Conservation (phyloP, 2,113 vertebrate genomes). For the Daboia siamensis region DNA sequence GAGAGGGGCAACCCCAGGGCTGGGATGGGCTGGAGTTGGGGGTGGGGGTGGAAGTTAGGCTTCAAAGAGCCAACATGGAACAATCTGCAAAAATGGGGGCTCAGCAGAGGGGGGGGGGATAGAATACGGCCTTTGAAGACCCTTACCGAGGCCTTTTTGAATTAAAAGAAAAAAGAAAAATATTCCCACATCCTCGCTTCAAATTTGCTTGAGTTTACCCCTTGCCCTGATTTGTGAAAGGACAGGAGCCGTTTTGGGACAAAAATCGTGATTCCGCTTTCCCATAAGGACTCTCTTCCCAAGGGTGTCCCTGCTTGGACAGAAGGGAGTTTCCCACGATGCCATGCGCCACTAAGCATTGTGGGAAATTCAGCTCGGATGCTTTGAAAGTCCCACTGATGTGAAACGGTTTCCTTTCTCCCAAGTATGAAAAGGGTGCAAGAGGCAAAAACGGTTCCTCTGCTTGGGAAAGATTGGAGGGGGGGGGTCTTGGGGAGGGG, state of each 20-base stretch:
- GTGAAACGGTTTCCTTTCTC: neutral
- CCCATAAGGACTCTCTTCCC: neutral
- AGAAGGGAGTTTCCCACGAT: neutral
- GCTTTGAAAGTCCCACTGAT: neutral
- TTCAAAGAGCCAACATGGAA: neutral
- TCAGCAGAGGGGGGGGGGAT: neutral
- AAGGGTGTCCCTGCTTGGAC: too few species aligned
- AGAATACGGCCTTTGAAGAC: neutral
- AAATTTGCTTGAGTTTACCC: neutral
- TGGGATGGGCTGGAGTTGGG: neutral
- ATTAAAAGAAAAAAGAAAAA: neutral
- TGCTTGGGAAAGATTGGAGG: neutral
- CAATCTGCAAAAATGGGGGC: neutral
- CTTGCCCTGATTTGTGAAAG: neutral
- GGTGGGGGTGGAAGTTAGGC: rapidly evolving
- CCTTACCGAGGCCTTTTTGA: neutral
- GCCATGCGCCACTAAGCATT: neutral
- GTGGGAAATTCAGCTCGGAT: neutral
- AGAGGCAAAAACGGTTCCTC: neutral
- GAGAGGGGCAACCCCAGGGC: conserved; percentile 42
- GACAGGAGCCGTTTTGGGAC: neutral
- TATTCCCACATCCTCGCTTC: neutral
- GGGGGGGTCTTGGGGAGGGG: too few species aligned
- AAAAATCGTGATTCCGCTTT: neutral
- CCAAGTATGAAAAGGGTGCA: neutral